phyloP scores from a whole-genome alignment of 2,113 vertebrate genomes.

The Carlito syrichta region DNA sequence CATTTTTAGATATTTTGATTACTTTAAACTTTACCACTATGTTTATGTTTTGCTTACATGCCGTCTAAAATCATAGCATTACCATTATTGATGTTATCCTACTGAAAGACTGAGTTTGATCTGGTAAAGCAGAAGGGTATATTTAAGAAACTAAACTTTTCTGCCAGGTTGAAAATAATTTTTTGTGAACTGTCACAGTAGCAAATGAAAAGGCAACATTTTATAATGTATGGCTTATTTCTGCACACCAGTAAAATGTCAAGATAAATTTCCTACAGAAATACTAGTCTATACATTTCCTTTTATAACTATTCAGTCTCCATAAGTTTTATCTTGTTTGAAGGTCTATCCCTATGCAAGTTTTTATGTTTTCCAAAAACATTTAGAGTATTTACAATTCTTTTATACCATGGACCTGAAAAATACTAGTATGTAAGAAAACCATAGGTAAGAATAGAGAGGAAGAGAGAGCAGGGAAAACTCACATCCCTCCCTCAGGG shows the following conservation, averaged over 20 bases:
- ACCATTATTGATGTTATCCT: not conserved
- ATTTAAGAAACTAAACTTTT: not conserved
- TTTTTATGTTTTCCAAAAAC: not conserved
- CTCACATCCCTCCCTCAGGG: not conserved
- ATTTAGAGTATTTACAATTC: not conserved
- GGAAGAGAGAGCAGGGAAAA: not conserved
- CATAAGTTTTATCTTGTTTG: not conserved
- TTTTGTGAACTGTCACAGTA: conserved; percentile 15
- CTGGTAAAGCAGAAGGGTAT: not conserved
- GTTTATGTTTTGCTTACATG: not conserved
- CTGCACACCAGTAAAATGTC: not conserved
- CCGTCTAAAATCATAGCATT: not conserved
- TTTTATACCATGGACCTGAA: not conserved
- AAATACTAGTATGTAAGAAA: not conserved
- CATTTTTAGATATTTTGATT: conserved; percentile 2
- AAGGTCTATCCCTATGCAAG: not conserved
- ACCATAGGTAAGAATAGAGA: not conserved
- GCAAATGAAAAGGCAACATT: not conserved
- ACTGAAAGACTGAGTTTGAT: not conserved
- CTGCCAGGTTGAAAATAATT: not conserved
- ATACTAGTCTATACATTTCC: not conserved
- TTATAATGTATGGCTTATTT: not conserved
- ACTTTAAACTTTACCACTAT: conserved; percentile 22
- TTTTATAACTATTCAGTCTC: not conserved
- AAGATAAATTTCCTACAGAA: not conserved